phyloP scores from a whole-genome alignment of 2,888 invertebrate genomes.

The Piscicola geometra region DNA sequence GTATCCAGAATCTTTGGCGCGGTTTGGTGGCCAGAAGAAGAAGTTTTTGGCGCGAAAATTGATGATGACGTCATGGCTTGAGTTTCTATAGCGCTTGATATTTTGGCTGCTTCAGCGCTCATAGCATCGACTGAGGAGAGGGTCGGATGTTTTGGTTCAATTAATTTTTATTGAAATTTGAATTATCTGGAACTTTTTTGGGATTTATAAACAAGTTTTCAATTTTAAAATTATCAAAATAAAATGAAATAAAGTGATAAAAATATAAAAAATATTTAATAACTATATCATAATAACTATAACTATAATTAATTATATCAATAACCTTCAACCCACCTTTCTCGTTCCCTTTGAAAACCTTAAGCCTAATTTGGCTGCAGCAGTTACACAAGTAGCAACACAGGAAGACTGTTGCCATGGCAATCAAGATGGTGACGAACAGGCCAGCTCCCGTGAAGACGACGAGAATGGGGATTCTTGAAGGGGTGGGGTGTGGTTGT shows the following conservation, averaged over 20 bases:
- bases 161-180: no score
- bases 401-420: slow-evolving; percentile 15
- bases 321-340: background rate
- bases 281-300: no score
- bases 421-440: slow-evolving; percentile 11
- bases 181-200: no score
- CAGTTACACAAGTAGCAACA: slow-evolving; percentile 30
- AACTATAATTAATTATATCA: no score
- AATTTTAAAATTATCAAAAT: background rate
- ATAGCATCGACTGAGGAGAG: slow-evolving; percentile 10
- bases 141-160: no score
- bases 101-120: slow-evolving; percentile 25
- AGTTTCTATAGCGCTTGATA: slow-evolving; percentile 24
- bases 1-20: background rate
- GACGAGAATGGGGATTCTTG: slow-evolving; percentile 23
- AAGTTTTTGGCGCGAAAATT: slow-evolving; percentile 4
- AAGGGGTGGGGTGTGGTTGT: no score
- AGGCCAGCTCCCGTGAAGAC: slow-evolving; percentile 30
- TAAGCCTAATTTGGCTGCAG: background rate
- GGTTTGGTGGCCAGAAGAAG: slow-evolving; percentile 10
- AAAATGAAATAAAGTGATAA: background rate
- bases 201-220: no score
- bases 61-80: slow-evolving; percentile 30
- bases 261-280: no score
- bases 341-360: slow-evolving; percentile 2